A percentile compares a stretch with the other conserved stretches of the same genome.
phyloP scores from a whole-genome alignment of 2,797 vertebrate species.

The Lacerta agilis region DNA sequence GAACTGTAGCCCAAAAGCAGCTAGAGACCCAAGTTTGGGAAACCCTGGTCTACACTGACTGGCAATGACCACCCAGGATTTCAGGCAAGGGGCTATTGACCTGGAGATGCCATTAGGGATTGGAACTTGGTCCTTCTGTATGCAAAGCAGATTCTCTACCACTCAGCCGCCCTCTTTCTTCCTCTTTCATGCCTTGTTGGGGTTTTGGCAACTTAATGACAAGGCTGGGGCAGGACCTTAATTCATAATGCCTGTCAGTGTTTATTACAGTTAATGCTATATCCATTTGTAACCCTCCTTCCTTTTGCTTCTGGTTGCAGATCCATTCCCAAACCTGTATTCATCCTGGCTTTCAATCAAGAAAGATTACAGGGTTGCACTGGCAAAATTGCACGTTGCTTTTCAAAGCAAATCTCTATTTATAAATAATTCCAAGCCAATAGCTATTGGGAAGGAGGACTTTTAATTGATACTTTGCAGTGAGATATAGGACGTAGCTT shows the following conservation, averaged over 20 bases:
- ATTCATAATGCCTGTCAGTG: slow-evolving; percentile 1
- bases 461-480: slow-evolving; percentile 1
- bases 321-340: not conserved
- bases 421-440: not conserved
- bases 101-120: too few relatives aligned
- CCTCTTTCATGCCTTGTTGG: too few relatives aligned
- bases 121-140: too few relatives aligned
- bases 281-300: not conserved
- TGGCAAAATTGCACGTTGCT: not conserved
- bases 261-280: not conserved
- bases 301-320: not conserved
- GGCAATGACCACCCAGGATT: too few relatives aligned
- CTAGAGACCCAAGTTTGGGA: too few relatives aligned
- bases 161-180: too few relatives aligned
- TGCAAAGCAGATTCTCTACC: too few relatives aligned
- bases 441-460: not conserved
- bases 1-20: too few relatives aligned
- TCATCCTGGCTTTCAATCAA: slow-evolving; percentile 11
- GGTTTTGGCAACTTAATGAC: not conserved
- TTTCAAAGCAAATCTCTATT: slow-evolving; percentile 6
- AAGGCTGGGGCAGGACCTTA: not conserved
- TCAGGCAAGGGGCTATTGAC: too few relatives aligned
- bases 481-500: accelerated
- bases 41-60: too few relatives aligned
- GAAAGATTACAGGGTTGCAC: slow-evolving; percentile 3